phyloP scores from a whole-genome alignment of 2,113 vertebrate species.

The Cyprinodon tularosa region DNA sequence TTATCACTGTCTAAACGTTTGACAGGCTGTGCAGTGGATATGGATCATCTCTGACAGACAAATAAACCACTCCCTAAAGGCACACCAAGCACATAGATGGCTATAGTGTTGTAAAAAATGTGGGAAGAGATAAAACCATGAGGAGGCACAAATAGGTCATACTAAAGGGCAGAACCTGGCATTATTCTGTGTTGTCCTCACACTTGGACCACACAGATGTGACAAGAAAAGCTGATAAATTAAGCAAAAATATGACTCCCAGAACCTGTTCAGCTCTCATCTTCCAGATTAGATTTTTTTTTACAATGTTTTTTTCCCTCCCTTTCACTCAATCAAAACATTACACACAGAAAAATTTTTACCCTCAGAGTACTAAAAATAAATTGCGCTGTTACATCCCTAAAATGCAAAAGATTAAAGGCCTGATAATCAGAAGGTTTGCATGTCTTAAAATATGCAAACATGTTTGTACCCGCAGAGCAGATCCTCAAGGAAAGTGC shows the following conservation, averaged over 20 bases:
- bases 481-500: no score
- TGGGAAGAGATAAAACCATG: conserved; percentile 17
- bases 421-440: no score
- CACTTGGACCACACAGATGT: conserved; percentile 12
- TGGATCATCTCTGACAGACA: conserved; percentile 71
- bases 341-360: conserved; percentile 29
- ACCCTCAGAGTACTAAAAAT: conserved; percentile 22
- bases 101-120: conserved; percentile 30
- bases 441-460: no score
- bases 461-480: no score
- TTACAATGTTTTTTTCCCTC: neutral
- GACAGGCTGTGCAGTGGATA: conserved; percentile 60
- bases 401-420: conserved; percentile 10
- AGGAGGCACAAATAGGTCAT: conserved; percentile 16
- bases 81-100: conserved; percentile 23
- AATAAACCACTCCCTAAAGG: conserved; percentile 53
- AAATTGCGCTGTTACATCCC: conserved; percentile 27
- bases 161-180: conserved; percentile 10
- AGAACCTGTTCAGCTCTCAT: conserved; percentile 10
- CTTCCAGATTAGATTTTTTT: conserved; percentile 17
- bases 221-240: neutral
- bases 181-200: conserved; percentile 6
- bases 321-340: conserved; percentile 12
- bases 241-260: neutral
- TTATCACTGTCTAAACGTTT: conserved; percentile 64